Conservation (phyloP, 2,113 vertebrate species). For the Empidonax alnorum region DNA sequence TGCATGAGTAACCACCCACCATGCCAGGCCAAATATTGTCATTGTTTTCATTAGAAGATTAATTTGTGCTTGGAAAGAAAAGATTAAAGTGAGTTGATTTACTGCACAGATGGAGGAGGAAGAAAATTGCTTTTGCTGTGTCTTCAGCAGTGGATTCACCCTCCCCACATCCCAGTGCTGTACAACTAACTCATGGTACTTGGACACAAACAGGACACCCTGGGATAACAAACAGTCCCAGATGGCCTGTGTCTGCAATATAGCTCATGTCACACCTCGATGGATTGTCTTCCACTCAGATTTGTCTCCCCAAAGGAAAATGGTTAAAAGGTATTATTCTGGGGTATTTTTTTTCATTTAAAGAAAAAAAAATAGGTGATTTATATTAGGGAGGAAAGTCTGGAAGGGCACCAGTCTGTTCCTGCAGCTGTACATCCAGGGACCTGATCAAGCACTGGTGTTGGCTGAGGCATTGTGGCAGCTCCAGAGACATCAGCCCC, state of each 20-base stretch:
- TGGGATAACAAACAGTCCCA: slow-evolving; percentile 8
- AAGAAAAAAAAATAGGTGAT: neutral
- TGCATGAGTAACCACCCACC: slow-evolving; percentile 27
- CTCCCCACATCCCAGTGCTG: neutral
- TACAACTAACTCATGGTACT: slow-evolving; percentile 5
- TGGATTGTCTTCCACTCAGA: neutral
- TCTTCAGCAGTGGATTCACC: neutral
- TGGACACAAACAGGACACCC: slow-evolving; percentile 15
- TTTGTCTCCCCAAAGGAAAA: slow-evolving; percentile 14
- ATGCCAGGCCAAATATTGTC: slow-evolving; percentile 26
- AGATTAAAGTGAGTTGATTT: neutral
- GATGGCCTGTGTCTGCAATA: neutral
- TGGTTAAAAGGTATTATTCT: neutral
- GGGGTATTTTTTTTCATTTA: neutral
- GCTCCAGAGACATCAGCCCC: neutral
- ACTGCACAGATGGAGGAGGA: neutral
- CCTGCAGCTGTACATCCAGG: neutral
- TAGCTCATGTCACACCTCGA: neutral
- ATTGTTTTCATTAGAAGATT: slow-evolving; percentile 25
- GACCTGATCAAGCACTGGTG: neutral
- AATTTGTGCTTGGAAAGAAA: slow-evolving; percentile 21
- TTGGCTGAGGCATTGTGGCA: neutral
- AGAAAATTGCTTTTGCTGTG: neutral
- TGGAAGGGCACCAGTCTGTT: neutral
- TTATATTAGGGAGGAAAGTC: neutral